Conservation (phyloP, 2,888 invertebrate genomes). For the Phorcus lineatus region DNA sequence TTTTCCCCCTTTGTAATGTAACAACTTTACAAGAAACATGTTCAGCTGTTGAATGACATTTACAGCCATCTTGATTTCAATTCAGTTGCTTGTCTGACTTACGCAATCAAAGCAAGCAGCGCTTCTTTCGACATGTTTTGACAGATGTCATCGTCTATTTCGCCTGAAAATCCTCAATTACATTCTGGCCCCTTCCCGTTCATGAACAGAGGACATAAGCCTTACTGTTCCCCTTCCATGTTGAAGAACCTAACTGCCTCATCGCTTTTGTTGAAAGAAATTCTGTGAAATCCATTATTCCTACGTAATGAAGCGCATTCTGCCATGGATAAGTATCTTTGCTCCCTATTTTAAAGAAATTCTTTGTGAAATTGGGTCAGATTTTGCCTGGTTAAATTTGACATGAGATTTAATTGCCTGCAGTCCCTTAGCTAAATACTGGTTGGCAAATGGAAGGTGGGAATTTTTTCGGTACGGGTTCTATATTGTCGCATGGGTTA, state of each 20-base stretch:
- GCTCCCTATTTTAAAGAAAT: not conserved
- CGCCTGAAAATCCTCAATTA: no score
- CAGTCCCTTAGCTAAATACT: no score
- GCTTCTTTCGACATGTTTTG: conserved; percentile 4
- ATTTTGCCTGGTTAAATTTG: not conserved
- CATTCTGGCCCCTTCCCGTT: no score
- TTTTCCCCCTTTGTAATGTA: no score
- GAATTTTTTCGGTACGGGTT: no score
- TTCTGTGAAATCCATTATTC: not conserved
- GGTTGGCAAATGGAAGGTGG: no score
- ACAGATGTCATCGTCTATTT: conserved; percentile 6
- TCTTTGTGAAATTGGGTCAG: not conserved
- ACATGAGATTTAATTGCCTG: not conserved
- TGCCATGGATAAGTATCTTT: not conserved
- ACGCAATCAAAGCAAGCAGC: conserved; percentile 12
- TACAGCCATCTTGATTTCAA: conserved; percentile 21
- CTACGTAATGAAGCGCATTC: not conserved
- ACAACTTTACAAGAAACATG: no score
- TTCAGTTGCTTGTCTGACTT: not conserved
- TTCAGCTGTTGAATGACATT: conserved; percentile 4
- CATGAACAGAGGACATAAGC: no score
- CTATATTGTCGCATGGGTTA: no score
- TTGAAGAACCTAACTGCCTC: not conserved
- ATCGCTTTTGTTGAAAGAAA: not conserved
- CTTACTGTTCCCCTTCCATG: no score